Conservation (phyloP, 1,140 invertebrate genomes). For the Papilio aristodemus region DNA sequence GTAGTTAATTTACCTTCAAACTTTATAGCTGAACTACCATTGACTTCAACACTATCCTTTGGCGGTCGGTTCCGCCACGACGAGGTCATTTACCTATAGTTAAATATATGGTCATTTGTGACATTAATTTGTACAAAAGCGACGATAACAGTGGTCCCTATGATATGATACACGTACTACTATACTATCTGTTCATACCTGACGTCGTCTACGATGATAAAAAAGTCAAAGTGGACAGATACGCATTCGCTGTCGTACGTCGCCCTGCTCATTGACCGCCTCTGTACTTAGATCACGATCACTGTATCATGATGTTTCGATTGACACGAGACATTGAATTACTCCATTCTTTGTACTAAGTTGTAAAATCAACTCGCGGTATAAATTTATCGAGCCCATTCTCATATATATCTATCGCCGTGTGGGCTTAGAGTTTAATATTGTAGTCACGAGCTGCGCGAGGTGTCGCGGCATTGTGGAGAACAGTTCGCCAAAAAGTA, state of each 20-base stretch:
- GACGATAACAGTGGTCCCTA: neutral
- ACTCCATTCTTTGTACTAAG: neutral
- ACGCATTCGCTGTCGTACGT: no score
- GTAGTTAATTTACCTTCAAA: conserved; percentile 18
- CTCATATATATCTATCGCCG: neutral
- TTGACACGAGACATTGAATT: no score
- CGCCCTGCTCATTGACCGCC: no score
- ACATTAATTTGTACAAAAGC: neutral
- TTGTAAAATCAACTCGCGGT: neutral
- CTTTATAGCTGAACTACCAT: conserved; percentile 15
- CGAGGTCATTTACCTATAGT: neutral
- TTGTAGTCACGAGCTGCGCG: neutral
- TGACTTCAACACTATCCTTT: conserved; percentile 8
- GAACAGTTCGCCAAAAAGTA: neutral
- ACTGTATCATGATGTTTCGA: no score
- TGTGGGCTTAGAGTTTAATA: neutral
- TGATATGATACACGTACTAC: neutral
- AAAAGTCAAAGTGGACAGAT: no score
- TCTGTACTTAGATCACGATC: no score
- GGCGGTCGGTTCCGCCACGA: neutral
- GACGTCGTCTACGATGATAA: no score
- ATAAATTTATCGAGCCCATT: neutral
- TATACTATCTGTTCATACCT: no score
- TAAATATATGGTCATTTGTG: neutral
- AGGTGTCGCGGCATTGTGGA: conserved; percentile 6